Evolutionary conservation across 2,113 vertebrate genomes (phyloP), one percentile per base, ranked within the genome.

Genomic region (Psammodynastes pulverulentus): DNA sequence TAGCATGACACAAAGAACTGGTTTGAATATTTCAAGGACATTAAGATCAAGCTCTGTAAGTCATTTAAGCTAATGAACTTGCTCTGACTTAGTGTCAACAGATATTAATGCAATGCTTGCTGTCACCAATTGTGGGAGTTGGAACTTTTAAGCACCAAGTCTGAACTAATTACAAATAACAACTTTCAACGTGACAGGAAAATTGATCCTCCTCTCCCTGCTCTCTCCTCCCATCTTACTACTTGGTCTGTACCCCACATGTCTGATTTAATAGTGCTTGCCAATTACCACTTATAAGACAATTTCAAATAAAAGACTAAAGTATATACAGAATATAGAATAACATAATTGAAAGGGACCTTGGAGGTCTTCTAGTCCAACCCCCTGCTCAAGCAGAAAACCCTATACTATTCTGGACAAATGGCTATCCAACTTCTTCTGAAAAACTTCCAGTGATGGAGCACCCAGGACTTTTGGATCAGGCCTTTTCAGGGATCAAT

Each of bases 131-230:
- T 92, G 95, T 94, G 94, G 95, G 94, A 94, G 94, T 94, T 93
- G 1, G 21, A 91, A 86, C 0, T 0, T 72, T 79, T 0, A 95
- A 91, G 58, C 51, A 52, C 93, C 94, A 95, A 72, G 52, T 95
- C 89, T 90, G 84, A 95, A 95, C 94, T 95, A 91, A 93, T 95
- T 95, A 95, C 94, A 19, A 95, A 62, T 72, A 87, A 90, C 89
- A 95, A 87, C 93, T 96, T 94, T 92, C 21, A 94, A 95, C 24
- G 67, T 95, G 96, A 94, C 94, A 97, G 93, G 91, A 96, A 96
- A 86, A 45, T 89, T 90, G 91, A 91, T 72, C 8, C 79, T 88
- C 92, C 53, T 56, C 52, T 23, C 49, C 90, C 84, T 39, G 19
- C 10, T 5, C 89, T 24, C 51, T n/a, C 43, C 4, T 29, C 43